These are phyloP conservation scores for Drosophila dunni DNA, from an alignment of 1,140 invertebrate species.

Conservation along the genomic window DNA sequence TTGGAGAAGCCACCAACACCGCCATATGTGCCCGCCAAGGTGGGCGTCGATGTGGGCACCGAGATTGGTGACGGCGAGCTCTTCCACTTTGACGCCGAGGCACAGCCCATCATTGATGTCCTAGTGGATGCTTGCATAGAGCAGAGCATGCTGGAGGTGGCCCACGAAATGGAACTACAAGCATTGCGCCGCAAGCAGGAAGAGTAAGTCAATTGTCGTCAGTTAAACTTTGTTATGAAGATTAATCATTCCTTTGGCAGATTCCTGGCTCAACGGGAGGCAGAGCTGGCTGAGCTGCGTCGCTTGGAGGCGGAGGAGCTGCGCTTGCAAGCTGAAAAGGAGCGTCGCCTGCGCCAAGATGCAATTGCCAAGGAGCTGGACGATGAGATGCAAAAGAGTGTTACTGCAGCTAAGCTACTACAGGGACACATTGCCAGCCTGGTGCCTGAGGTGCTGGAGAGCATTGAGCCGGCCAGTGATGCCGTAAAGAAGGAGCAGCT, in stretches of 20 bases:
- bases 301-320: constrained; percentile 90
- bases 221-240: no score
- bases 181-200: constrained; percentile 91
- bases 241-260: constrained; percentile 59
- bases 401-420: constrained; percentile 92
- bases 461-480: constrained; percentile 85
- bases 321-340: constrained; percentile 87
- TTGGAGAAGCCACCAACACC: constrained; percentile 91
- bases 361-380: constrained; percentile 76
- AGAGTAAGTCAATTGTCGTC: constrained; percentile 63
- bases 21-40: constrained; percentile 90
- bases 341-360: constrained; percentile 81
- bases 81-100: constrained; percentile 96
- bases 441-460: constrained; percentile 92
- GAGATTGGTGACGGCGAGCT: constrained; percentile 95
- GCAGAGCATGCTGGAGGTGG: constrained; percentile 92
- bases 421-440: constrained; percentile 93
- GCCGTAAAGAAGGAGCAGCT: constrained; percentile 86
- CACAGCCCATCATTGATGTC: constrained; percentile 93
- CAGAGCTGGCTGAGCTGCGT: constrained; percentile 91
- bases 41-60: constrained; percentile 91
- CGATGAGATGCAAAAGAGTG: constrained; percentile 87
- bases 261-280: constrained; percentile 90
- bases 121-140: constrained; percentile 95
- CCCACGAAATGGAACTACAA: constrained; percentile 91